Evolutionary conservation across 2,113 vertebrate species (phyloP).

Genomic region (Pogona vitticeps): DNA sequence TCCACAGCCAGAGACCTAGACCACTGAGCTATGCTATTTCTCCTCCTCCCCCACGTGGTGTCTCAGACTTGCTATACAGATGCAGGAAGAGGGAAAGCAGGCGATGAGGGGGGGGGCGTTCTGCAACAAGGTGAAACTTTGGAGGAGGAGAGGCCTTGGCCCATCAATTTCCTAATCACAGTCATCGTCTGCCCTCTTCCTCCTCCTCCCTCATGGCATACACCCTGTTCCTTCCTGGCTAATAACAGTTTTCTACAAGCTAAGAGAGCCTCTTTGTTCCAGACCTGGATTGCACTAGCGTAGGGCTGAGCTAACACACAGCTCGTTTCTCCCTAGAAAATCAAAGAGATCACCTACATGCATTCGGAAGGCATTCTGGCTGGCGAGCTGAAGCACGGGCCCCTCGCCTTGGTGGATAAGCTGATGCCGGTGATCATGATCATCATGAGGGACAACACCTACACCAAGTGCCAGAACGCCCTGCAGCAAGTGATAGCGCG

Average conservation of each 20-base stretch:
- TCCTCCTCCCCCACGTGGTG: neutral
- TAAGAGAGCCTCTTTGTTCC: neutral
- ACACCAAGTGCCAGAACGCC: slow-evolving; percentile 96
- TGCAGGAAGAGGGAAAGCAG: neutral
- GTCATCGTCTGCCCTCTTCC: too few species aligned
- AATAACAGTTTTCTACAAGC: too few species aligned
- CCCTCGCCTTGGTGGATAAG: slow-evolving; percentile 94
- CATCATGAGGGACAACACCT: slow-evolving; percentile 96
- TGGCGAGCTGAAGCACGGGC: slow-evolving; percentile 95
- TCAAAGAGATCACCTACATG: slow-evolving; percentile 99
- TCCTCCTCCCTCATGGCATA: neutral
- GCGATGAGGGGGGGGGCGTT: neutral
- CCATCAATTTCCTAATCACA: neutral
- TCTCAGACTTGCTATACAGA: neutral
- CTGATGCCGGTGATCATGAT: slow-evolving; percentile 99
- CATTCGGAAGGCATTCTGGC: slow-evolving; percentile 97
- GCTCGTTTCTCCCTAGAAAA: slow-evolving; percentile 83
- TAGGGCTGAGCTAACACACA: neutral
- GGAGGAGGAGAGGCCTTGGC: neutral
- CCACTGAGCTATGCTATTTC: too few species aligned
- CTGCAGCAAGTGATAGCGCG: slow-evolving; percentile 95
- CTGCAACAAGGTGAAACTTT: neutral
- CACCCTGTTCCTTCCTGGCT: too few species aligned
- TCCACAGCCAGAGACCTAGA: too few species aligned
- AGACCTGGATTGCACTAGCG: too few species aligned